phyloP scores from a whole-genome alignment of 2,113 vertebrate genomes.

The Cryptotis parvus region DNA sequence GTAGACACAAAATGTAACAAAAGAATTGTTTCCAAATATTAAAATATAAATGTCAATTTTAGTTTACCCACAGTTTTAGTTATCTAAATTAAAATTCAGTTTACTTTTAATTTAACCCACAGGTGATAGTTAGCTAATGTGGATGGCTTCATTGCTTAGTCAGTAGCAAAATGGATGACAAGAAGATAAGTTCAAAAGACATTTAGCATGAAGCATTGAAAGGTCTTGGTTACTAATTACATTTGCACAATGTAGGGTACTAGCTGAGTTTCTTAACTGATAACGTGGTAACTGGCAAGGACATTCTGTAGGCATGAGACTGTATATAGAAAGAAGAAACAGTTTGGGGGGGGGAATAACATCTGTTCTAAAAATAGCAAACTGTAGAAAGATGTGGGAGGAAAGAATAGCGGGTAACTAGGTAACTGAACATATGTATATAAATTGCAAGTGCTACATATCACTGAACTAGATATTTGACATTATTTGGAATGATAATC shows the following conservation, averaged over 20 bases:
- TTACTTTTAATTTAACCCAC: too few relatives aligned
- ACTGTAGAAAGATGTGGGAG: not conserved
- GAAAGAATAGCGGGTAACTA: not conserved
- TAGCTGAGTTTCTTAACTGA: not conserved
- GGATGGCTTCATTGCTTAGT: not conserved
- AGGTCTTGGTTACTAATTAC: not conserved
- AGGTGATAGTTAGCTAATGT: too few relatives aligned
- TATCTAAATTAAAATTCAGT: too few relatives aligned
- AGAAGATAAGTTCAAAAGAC: not conserved
- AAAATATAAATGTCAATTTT: too few relatives aligned
- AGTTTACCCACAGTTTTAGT: too few relatives aligned
- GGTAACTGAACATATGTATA: not conserved
- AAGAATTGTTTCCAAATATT: too few relatives aligned
- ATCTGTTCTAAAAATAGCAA: not conserved
- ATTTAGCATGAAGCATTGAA: not conserved
- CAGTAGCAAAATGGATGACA: not conserved
- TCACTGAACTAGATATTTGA: slow-evolving; percentile 3
- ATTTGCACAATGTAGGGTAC: not conserved
- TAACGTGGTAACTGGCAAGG: not conserved
- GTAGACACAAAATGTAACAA: too few relatives aligned
- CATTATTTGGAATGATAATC: not conserved
- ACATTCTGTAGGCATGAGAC: not conserved
- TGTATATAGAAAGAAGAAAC: too few relatives aligned
- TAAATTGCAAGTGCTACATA: not conserved
- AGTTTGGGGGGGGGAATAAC: not conserved